Base-by-base conservation (phyloP, 2,888 invertebrate species). In the Thymelicus lineola region DNA sequence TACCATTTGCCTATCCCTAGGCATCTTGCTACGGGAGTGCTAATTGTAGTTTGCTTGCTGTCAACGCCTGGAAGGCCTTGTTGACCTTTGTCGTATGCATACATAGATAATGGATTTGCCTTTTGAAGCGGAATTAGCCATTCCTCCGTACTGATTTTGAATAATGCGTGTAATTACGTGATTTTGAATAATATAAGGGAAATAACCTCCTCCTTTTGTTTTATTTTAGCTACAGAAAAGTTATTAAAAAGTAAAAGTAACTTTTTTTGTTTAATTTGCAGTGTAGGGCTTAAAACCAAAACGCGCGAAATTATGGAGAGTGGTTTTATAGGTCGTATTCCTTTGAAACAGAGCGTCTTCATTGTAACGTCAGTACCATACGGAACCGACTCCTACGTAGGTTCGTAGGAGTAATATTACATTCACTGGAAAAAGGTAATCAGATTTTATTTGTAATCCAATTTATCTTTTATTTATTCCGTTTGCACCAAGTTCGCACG, bases 381-480 rank as follows among this genome's bases (percentile, higher is more conserved):
- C 28, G n/a, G n/a, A n/a, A n/a, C n/a, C n/a, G n/a, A n/a, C n/a
- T n/a, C n/a, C n/a, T n/a, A n/a, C n/a, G n/a, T n/a, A n/a, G 17
- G 12, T 15, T 12, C 9, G 6, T 20, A 53, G 10, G 12, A 53
- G 20, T 48, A 66, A 48, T 36, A 38, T 60, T 59, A 57, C 55
- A 59, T 35, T 48, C 61, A 36, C 45, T 57, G 61, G 14, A 63
- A 63, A 63, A 61, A 64, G 59, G 55, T 65, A 65, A 62, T 69
- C 65, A 20, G 58, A 60, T 65, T 58, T 71, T 66, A 42, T 59
- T 73, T 66, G 58, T 69, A 72, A 72, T 72, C 62, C 60, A 69
- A 70, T 73, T 68, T 69, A 69, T 71, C 70, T 69, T 71, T 72
- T 74, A 75, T 75, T 75, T 74, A 74, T 73, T 73, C 72, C 62